Evolutionary conservation across 2,888 invertebrate species (phyloP).

Genomic region (Dasypolia templi): DNA sequence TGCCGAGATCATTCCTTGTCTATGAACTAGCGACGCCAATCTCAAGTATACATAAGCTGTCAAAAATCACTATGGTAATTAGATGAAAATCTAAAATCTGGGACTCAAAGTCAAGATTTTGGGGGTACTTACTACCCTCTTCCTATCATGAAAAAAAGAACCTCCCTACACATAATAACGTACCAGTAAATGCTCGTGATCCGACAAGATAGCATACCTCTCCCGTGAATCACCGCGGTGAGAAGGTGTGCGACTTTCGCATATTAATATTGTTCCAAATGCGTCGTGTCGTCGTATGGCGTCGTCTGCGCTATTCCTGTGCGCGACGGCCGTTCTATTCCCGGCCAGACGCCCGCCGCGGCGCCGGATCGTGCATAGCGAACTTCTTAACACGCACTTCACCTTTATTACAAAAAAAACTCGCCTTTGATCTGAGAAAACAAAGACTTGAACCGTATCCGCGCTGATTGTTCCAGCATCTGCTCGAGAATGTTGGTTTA

Average conservation of each 20-base stretch:
- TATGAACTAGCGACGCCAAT: neutral
- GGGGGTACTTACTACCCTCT: too few relatives aligned
- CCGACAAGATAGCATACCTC: conserved; percentile 45
- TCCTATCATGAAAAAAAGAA: neutral
- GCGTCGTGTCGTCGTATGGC: conserved; percentile 73
- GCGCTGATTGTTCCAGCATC: conserved; percentile 52
- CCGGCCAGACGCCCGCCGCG: conserved; percentile 76
- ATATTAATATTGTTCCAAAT: conserved; percentile 81
- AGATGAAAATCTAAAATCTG: neutral
- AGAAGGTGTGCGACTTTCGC: conserved; percentile 74
- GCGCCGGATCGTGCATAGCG: conserved; percentile 73
- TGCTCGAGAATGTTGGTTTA: conserved; percentile 40
- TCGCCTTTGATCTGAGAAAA: conserved; percentile 75
- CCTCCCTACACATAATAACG: neutral
- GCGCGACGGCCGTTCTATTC: conserved; percentile 74
- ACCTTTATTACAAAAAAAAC: conserved; percentile 77
- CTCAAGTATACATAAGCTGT: neutral
- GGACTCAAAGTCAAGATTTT: neutral
- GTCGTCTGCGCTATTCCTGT: conserved; percentile 83
- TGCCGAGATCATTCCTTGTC: neutral
- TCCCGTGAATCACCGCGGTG: conserved; percentile 72
- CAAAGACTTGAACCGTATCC: conserved; percentile 48
- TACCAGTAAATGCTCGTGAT: conserved; percentile 32
- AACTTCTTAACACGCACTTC: conserved; percentile 77
- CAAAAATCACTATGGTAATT: neutral